Evolutionary conservation across 2,888 invertebrate species (phyloP).

Genomic region (Leucania comma): DNA sequence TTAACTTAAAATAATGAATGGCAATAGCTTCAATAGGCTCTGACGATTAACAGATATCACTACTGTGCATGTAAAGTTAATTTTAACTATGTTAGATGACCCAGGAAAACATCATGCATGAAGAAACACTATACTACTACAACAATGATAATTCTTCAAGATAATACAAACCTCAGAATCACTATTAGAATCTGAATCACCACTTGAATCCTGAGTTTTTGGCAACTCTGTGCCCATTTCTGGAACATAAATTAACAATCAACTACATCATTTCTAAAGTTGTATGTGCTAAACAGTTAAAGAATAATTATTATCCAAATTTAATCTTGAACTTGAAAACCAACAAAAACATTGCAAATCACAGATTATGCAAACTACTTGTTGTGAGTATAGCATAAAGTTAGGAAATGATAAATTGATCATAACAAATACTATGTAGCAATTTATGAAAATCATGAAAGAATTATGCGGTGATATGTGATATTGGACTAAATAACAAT

Average conservation of each 20-base stretch:
- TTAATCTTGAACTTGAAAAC: conserved; percentile 65
- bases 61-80: neutral
- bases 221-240: conserved; percentile 90
- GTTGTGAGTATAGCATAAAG: conserved; percentile 2
- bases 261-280: conserved; percentile 7
- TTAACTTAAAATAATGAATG: neutral
- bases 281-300: neutral
- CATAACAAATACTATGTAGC: neutral
- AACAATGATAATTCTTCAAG: neutral
- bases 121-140: neutral
- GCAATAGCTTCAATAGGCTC: neutral
- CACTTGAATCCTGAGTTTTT: conserved; percentile 89
- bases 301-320: conserved; percentile 41
- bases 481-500: conserved; percentile 46
- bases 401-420: conserved; percentile 1
- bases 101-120: conserved; percentile 4
- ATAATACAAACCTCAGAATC: conserved; percentile 88
- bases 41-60: neutral
- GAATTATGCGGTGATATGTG: conserved; percentile 5
- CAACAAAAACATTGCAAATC: conserved; percentile 53
- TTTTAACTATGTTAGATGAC: neutral
- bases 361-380: conserved; percentile 14
- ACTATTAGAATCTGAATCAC: conserved; percentile 91
- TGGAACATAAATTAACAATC: conserved; percentile 70
- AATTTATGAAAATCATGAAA: neutral